These are phyloP conservation scores for Crotalus tigris DNA, from an alignment of 2,113 vertebrate genomes.

Conservation along the genomic window DNA sequence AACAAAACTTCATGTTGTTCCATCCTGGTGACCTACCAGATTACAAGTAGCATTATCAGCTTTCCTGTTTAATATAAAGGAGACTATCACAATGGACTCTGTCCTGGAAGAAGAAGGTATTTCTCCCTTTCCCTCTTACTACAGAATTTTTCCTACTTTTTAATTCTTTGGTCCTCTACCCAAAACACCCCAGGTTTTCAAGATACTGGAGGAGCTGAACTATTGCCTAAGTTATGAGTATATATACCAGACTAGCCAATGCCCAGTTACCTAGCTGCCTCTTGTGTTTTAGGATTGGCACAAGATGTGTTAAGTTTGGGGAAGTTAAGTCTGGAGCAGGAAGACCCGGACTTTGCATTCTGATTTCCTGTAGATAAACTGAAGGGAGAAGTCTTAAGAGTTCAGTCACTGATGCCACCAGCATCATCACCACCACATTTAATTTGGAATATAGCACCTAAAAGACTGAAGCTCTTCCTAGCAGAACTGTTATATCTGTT, in stretches of 20 bases:
- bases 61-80: conserved; percentile 37
- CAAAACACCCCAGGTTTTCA: neutral
- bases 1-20: conserved; percentile 38
- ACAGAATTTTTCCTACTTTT: neutral
- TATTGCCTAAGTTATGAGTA: neutral
- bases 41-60: conserved; percentile 52
- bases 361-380: no score
- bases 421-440: no score
- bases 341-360: no score
- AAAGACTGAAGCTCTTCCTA: no score
- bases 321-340: no score
- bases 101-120: neutral
- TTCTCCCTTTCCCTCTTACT: neutral
- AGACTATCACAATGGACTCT: neutral
- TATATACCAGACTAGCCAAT: neutral
- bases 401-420: no score
- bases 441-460: no score
- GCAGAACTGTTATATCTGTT: no score
- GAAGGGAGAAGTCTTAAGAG: no score
- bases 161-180: neutral
- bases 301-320: no score
- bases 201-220: neutral
- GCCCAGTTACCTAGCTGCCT: neutral
- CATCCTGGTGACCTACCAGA: conserved; percentile 45
- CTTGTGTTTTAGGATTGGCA: neutral